Base-by-base conservation (phyloP, 2,113 vertebrate species). In the Gasterosteus aculeatus region DNA sequence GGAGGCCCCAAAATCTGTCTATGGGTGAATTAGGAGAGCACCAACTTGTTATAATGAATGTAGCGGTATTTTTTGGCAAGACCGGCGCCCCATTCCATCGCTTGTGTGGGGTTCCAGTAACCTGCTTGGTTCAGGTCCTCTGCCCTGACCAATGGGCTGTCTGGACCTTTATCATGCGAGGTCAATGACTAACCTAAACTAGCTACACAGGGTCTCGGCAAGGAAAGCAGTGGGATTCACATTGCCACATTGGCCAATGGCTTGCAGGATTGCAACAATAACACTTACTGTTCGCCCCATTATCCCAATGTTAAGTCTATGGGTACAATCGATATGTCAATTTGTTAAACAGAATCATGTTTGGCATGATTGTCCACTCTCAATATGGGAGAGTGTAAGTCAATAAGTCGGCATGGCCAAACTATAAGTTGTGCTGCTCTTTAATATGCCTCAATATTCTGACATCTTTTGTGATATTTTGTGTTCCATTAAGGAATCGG, bases 401-500 rank as follows among this genome's bases (percentile, higher is more conserved):
- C 22, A 26, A 26, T 26, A 26, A 26, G 22, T 26, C 31, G 38
- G 18, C 19, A 69, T 61, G 26, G 19, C 56, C 14, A 42, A 44
- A 44, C 14, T 7, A 39, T 51, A 62, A 5, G 22, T 12, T 14
- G 31, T 51, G n/a, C 51, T 39, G 22, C n/a, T 75, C 41, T 31
- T 58, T 22, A 44, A 31, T 5, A 56, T 42, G 69, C 63, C 49
- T 15, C 5, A 51, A 22, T 15, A 35, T 26, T 69, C 33, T 33
- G 58, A 59, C 11, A 19, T 74, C 18, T 59, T 44, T 46, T 51
- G 72, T 53, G 18, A 65, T 65, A 10, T 58, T 49, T 19, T 68
- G 42, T 44, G 33, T 10, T 67, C 12, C 39, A 51, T 82, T 79
- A 63, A 29, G 57, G 31, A 10, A 14, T 82, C 54, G 1, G 26